Conservation (phyloP, 2,113 vertebrate species). For the Chamaetylas fuelleborni region DNA sequence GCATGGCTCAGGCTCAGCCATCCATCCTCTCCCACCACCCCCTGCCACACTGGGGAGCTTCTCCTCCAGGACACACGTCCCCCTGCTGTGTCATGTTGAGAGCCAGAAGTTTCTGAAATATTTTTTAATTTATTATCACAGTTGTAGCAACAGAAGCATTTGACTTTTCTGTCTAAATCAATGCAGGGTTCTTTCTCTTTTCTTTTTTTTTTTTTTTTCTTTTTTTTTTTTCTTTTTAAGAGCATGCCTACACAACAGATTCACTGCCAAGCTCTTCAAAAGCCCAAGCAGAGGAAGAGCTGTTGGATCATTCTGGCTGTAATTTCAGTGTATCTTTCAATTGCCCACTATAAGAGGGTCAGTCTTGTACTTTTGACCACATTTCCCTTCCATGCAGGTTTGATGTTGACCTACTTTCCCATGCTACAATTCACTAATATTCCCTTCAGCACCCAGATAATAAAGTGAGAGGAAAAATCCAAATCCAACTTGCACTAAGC, state of each 20-base stretch:
- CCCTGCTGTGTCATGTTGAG: neutral
- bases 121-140: conserved; percentile 9
- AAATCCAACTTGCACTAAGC: conserved; percentile 26
- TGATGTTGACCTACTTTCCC: conserved; percentile 61
- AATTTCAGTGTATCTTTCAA: neutral
- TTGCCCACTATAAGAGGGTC: neutral
- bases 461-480: conserved; percentile 37
- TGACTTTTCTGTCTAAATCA: conserved; percentile 24
- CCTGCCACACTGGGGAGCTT: neutral
- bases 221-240: neutral
- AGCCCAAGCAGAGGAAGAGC: neutral
- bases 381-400: neutral
- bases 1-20: neutral
- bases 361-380: neutral
- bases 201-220: neutral
- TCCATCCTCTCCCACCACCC: neutral
- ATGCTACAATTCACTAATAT: conserved; percentile 28
- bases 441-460: conserved; percentile 31
- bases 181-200: neutral
- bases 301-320: neutral
- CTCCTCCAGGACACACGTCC: neutral
- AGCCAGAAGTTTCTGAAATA: conserved; percentile 19
- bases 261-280: conserved; percentile 10
- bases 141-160: neutral
- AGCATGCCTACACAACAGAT: neutral